Evolutionary conservation across 2,888 invertebrate genomes (phyloP).

Genomic region (Dryadula phaetusa): DNA sequence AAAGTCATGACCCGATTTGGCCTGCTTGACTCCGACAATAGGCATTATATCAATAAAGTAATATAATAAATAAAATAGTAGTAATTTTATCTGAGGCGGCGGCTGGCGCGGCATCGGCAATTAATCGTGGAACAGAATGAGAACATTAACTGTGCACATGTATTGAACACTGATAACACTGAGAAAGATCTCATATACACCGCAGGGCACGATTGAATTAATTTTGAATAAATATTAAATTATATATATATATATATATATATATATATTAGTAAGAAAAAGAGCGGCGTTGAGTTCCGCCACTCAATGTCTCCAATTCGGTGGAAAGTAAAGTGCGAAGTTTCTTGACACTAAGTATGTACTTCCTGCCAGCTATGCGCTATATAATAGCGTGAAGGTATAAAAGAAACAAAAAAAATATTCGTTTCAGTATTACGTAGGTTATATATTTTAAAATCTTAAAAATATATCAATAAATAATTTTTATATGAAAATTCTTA

Average conservation of each 20-base stretch:
- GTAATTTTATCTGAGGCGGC: slow-evolving; percentile 9
- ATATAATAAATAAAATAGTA: slow-evolving; percentile 24
- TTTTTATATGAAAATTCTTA: too few relatives aligned
- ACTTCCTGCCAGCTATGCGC: too few relatives aligned
- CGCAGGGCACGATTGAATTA: slow-evolving; percentile 47
- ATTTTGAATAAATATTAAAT: background rate
- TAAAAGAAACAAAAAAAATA: too few relatives aligned
- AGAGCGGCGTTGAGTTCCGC: too few relatives aligned
- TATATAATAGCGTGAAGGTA: too few relatives aligned
- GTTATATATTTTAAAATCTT: too few relatives aligned
- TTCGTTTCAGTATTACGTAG: too few relatives aligned
- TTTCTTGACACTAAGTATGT: too few relatives aligned
- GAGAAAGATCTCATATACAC: slow-evolving; percentile 71
- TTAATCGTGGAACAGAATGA: slow-evolving; percentile 75
- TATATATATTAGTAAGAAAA: too few relatives aligned
- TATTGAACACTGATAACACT: slow-evolving; percentile 74
- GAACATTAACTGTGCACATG: slow-evolving; percentile 81
- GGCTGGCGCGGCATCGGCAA: slow-evolving; percentile 55
- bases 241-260: background rate
- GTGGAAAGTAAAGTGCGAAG: too few relatives aligned
- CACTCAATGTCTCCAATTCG: too few relatives aligned
- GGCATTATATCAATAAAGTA: slow-evolving; percentile 10
- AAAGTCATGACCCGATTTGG: background rate
- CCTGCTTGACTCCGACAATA: slow-evolving; percentile 5
- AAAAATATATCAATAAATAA: too few relatives aligned